These are phyloP conservation scores for Ophioderma brevispina DNA, from an alignment of 35 echinoderm and acorn worm species.

Conservation along the genomic window DNA sequence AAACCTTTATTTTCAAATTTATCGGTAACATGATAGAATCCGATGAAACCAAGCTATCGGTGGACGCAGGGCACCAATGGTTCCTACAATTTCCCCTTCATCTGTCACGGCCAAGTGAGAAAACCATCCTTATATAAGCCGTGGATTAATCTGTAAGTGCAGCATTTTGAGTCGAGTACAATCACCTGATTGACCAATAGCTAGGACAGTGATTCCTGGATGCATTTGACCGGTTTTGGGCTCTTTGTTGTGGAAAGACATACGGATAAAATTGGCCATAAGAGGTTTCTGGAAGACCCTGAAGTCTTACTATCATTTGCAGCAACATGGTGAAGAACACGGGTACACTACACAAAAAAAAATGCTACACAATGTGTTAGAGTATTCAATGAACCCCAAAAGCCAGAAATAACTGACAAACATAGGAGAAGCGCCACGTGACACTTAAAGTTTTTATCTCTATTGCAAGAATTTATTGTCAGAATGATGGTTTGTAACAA, in stretches of 20 bases:
- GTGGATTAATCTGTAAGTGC: conserved; percentile 75
- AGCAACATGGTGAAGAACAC: too few species aligned
- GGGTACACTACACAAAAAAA: too few species aligned
- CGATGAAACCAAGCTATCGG: conserved; percentile 59
- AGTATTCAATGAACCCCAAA: too few species aligned
- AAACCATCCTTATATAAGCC: conserved; percentile 73
- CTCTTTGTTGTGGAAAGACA: neutral
- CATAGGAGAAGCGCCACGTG: too few species aligned
- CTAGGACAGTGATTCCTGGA: conserved; percentile 61
- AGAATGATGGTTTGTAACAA: too few species aligned
- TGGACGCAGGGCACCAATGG: conserved; percentile 64
- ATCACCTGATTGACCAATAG: conserved; percentile 61
- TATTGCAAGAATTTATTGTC: too few species aligned
- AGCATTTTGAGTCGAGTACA: conserved; percentile 58
- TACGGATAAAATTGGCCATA: too few species aligned
- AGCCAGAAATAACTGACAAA: too few species aligned
- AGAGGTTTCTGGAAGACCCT: too few species aligned
- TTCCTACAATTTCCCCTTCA: conserved; percentile 69
- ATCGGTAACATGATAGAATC: conserved; percentile 72
- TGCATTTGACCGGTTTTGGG: conserved; percentile 51
- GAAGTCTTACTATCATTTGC: too few species aligned
- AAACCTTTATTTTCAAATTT: conserved; percentile 56
- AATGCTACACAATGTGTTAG: too few species aligned
- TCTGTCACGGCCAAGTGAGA: conserved; percentile 58
- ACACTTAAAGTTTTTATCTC: too few species aligned